Evolutionary conservation across 2,797 vertebrate species (phyloP).

Genomic region (Mus minutoides): DNA sequence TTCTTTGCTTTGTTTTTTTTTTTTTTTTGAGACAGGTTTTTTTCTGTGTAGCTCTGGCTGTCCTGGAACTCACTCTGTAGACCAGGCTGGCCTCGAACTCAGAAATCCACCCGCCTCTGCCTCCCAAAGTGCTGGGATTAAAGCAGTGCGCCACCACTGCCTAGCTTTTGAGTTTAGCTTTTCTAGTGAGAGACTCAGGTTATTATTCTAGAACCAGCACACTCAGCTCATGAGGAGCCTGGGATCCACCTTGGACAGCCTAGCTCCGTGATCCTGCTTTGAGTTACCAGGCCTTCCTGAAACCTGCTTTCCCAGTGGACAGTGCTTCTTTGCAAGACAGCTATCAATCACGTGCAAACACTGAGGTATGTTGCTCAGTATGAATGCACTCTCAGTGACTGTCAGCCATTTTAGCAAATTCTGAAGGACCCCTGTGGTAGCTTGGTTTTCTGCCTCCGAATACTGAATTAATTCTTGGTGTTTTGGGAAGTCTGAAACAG

Average conservation of each 20-base stretch:
- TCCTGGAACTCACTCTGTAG: no score
- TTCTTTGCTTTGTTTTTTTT: no score
- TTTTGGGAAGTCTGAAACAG: slow-evolving; percentile 11
- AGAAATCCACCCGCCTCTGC: no score
- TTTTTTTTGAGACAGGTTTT: no score
- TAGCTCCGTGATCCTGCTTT: background rate
- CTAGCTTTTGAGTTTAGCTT: background rate
- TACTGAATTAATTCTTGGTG: slow-evolving; percentile 16
- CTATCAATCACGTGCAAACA: background rate
- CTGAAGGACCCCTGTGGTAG: background rate
- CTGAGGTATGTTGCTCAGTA: background rate
- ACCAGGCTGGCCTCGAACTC: no score
- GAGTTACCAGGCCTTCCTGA: background rate
- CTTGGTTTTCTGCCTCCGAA: background rate
- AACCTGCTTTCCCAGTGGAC: background rate
- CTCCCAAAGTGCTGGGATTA: no score
- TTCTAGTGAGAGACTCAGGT: background rate
- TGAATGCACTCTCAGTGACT: background rate
- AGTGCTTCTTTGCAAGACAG: background rate
- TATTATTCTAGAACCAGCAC: background rate
- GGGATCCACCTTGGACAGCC: background rate
- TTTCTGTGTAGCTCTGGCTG: no score
- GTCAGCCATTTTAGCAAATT: background rate
- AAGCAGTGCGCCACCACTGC: no score
- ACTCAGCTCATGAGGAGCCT: rapidly evolving